phyloP scores from a whole-genome alignment of 2,113 vertebrate species.

The Mormyrus iriodes region DNA sequence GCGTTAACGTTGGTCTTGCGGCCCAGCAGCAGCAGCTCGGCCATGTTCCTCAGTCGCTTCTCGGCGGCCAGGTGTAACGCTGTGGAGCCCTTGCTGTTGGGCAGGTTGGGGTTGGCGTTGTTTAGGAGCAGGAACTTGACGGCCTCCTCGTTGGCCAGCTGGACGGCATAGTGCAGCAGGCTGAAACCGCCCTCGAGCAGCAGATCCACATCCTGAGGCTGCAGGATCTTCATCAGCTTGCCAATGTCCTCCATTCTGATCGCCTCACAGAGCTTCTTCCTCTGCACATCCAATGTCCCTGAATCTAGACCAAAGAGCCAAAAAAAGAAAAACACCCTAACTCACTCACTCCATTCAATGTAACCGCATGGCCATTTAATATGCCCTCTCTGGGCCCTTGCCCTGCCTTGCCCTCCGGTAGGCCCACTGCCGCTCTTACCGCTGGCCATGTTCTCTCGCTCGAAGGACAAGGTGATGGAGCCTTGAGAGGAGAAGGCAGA shows the following conservation, averaged over 20 bases:
- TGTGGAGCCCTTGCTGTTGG: slow-evolving; percentile 74
- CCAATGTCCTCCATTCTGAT: slow-evolving; percentile 79
- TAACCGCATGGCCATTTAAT: neutral
- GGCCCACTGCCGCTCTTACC: slow-evolving; percentile 49
- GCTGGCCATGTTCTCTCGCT: slow-evolving; percentile 76
- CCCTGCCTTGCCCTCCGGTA: neutral
- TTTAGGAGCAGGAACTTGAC: slow-evolving; percentile 89
- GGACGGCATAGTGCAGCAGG: slow-evolving; percentile 82
- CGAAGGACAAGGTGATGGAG: slow-evolving; percentile 87
- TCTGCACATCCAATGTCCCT: slow-evolving; percentile 75
- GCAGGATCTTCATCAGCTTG: slow-evolving; percentile 94
- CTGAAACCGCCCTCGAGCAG: slow-evolving; percentile 75
- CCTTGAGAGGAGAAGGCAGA: slow-evolving; percentile 95
- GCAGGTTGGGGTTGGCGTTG: slow-evolving; percentile 81
- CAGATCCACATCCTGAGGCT: slow-evolving; percentile 94
- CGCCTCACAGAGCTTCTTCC: slow-evolving; percentile 82
- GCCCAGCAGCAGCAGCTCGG: slow-evolving; percentile 80
- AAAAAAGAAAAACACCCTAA: neutral
- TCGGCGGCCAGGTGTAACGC: slow-evolving; percentile 86
- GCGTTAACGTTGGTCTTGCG: slow-evolving; percentile 83
- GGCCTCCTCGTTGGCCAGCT: slow-evolving; percentile 82
- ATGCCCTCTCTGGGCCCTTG: neutral
- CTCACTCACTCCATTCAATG: neutral
- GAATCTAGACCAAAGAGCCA: slow-evolving; percentile 61
- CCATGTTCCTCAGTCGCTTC: slow-evolving; percentile 69